Evolutionary conservation across 2,888 invertebrate genomes (phyloP).

Genomic region (Emmelina monodactyla): DNA sequence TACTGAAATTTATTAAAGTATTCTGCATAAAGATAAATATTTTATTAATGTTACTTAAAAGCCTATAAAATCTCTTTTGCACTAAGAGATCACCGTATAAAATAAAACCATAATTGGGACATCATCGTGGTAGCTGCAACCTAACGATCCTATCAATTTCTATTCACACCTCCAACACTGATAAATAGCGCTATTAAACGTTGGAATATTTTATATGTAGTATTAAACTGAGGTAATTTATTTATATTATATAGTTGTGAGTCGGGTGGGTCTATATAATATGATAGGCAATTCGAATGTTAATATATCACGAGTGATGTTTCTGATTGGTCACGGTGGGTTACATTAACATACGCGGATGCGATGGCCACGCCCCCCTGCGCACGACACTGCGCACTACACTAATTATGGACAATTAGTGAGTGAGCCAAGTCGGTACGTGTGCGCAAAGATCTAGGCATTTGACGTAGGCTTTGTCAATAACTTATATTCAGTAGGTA

Average conservation of each 20-base stretch:
- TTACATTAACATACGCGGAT: constrained; percentile 58
- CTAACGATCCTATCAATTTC: constrained; percentile 26
- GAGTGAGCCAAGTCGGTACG: constrained; percentile 46
- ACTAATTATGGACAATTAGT: constrained; percentile 58
- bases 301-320: constrained; percentile 62
- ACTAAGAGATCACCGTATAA: no score
- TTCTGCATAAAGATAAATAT: no score
- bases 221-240: constrained; percentile 37
- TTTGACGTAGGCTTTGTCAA: background rate
- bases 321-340: constrained; percentile 54
- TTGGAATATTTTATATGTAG: constrained; percentile 28
- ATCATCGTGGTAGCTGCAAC: constrained; percentile 33
- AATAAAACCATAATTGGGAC: background rate
- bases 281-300: constrained; percentile 59
- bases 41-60: no score
- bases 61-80: no score
- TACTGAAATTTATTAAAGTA: no score
- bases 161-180: constrained; percentile 29
- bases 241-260: constrained; percentile 42
- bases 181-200: constrained; percentile 39
- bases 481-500: no score
- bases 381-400: constrained; percentile 43
- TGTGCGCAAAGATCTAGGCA: background rate
- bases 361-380: constrained; percentile 45
- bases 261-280: constrained; percentile 26